Evolutionary conservation across 2,113 vertebrate species (phyloP), one percentile per base, ranked within the genome.

Genomic region (Carlito syrichta): DNA sequence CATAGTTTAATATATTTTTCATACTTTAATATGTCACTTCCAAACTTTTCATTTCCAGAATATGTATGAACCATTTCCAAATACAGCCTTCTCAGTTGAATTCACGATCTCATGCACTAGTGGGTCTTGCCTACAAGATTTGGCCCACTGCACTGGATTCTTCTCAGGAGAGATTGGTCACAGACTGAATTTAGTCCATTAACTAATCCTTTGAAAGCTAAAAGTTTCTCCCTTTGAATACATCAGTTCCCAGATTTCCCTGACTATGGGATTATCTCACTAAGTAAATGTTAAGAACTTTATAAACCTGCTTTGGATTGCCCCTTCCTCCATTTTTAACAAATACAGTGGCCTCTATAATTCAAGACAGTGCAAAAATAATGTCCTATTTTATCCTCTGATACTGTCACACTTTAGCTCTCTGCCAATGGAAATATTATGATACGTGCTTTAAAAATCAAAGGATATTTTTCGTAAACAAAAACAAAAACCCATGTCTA

Each of bases 351-450:
- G 62, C 69, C 60, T 71, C 85, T 76, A 3, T 84, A 89, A 94
- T 91, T 95, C 78, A 93, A 93, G 92, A 82, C 91, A 84, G 73
- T 94, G 74, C 69, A 86, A 95, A 96, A 95, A 90, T 62, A 95
- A 89, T 62, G 73, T 93, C 62, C 63, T 84, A 13, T 87, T 97
- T 96, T 96, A 58, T 93, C 91, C 93, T 81, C 77, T 45, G n/a
- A 74, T 38, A 71, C 79, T 96, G 92, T 89, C 94, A 96, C 62
- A 86, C 60, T 50, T 58, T 54, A 93, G 95, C 89, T 91, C 13
- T 62, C 69, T 93, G 91, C 96, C 91, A 93, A 71, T 82, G 84
- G 71, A 95, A 93, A 96, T 73, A 96, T 40, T 84, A 76, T 83
- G 58, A 83, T 20, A 9, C 73, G 54, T 58, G 84, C 83, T 91